Conservation (phyloP, 2,797 vertebrate species). For the Platalea minor region DNA sequence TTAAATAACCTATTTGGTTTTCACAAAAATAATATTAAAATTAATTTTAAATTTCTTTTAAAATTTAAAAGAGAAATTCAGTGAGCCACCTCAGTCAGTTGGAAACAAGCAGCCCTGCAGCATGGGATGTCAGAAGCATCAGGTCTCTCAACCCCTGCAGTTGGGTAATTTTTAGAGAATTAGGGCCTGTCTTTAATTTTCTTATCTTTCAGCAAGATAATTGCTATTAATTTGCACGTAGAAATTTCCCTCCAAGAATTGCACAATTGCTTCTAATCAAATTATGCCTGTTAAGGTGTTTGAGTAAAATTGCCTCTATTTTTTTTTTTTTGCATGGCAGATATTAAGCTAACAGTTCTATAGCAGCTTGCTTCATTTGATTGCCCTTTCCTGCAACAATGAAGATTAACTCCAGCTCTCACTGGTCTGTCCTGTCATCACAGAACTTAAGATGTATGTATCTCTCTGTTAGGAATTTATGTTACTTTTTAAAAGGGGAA, state of each 20-base stretch:
- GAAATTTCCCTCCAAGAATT: slow-evolving; percentile 37
- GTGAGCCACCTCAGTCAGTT: background rate
- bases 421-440: slow-evolving; percentile 15
- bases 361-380: slow-evolving; percentile 24
- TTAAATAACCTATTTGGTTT: background rate
- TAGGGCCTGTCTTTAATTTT: background rate
- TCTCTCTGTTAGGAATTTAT: background rate
- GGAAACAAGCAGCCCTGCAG: background rate
- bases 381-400: slow-evolving; percentile 18
- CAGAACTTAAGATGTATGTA: background rate
- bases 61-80: background rate
- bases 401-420: slow-evolving; percentile 48
- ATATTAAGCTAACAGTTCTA: slow-evolving; percentile 51
- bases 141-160: background rate
- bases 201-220: slow-evolving; percentile 21
- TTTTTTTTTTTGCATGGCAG: slow-evolving; percentile 61
- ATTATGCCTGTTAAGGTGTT: background rate
- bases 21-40: background rate
- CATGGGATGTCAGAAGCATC: background rate
- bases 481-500: background rate
- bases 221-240: slow-evolving; percentile 16
- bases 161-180: background rate
- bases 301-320: slow-evolving; percentile 40
- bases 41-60: background rate
- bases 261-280: slow-evolving; percentile 55